These are phyloP conservation scores for Oligia latruncula DNA, from an alignment of 2,888 invertebrate genomes.

Conservation along the genomic window DNA sequence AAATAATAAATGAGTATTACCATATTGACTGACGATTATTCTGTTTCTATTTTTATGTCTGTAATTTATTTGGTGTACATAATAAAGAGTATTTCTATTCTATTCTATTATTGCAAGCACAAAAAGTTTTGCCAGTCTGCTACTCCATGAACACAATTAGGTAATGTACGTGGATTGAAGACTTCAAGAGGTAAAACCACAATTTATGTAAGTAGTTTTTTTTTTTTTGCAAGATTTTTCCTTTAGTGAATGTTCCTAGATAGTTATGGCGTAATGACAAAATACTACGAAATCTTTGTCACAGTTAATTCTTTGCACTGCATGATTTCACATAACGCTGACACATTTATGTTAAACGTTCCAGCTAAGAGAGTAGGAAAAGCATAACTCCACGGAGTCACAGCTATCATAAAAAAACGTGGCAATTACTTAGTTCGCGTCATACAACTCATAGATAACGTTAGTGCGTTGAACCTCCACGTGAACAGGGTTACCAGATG, in stretches of 20 bases:
- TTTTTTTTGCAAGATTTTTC: too few relatives aligned
- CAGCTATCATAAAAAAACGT: constrained; percentile 49
- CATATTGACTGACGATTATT: neutral
- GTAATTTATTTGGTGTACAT: too few relatives aligned
- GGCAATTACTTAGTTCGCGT: constrained; percentile 58
- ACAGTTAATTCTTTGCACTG: constrained; percentile 29
- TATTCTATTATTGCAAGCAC: neutral
- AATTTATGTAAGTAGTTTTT: constrained; percentile 8
- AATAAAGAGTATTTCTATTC: too few relatives aligned
- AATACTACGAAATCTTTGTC: neutral
- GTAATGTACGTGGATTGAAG: constrained; percentile 3
- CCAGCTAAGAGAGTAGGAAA: constrained; percentile 42
- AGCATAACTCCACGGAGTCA: constrained; percentile 43
- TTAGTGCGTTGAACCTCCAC: constrained; percentile 63
- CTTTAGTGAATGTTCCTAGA: neutral
- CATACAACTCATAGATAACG: constrained; percentile 53
- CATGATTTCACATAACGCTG: constrained; percentile 36
- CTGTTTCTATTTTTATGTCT: too few relatives aligned
- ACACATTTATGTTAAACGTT: constrained; percentile 54
- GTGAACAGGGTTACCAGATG: constrained; percentile 27
- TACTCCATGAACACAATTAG: constrained; percentile 25
- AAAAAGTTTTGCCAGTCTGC: constrained; percentile 13
- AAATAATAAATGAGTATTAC: constrained; percentile 12
- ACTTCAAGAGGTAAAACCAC: constrained; percentile 12
- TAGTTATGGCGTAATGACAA: neutral